Base-by-base conservation (phyloP, 2,888 invertebrate genomes). In the Cephus rjabovi region DNA sequence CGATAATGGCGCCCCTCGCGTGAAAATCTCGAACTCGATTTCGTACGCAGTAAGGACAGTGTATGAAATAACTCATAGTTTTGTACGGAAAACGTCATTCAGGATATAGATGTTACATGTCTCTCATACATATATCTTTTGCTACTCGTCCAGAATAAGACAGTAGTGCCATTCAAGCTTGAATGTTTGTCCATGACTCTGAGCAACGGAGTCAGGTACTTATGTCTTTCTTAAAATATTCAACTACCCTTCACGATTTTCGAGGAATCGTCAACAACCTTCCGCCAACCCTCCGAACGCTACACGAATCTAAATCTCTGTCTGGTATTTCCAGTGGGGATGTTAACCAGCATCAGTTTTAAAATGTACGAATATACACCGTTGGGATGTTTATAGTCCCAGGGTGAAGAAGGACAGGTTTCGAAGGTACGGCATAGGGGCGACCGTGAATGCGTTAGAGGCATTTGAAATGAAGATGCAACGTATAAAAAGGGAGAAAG, bases 1-100 rank as follows among this genome's bases (percentile, higher is more conserved):
- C 78, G 86, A 86, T 86, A 87, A 76, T 79, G 70, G 75, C 81
- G 80, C 76, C 37, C 75, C 80, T 81, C 81, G 81, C 83, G 70
- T 15, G 40, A 40, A 70, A 33, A 33, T 79, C 84, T 81, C 82
- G 80, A 84, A 84, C 81, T 6, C 70, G 30, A 70, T 30, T 31
- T 31, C 78, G 75, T 40, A 40, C 15, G 40, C 40, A 40, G 40
- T 15, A 40, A 15, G 6, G 40, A 40, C 15, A 40, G 40, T 15
- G 40, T 15, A 15, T 40, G 15, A 15, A 15, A 40, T 40, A 40
- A 40, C 40, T 15, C 40, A 40, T 40, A 40, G 40, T 40, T 6
- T 15, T 15, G 40, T 40, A 40, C 6, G 15, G 15, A 15, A 6
- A 15, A 40, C 15, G 40, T 40, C 40, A 40, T 40, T 40, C 40